Base-by-base conservation (phyloP, 1,140 invertebrate species). In the Prorops nasuta region DNA sequence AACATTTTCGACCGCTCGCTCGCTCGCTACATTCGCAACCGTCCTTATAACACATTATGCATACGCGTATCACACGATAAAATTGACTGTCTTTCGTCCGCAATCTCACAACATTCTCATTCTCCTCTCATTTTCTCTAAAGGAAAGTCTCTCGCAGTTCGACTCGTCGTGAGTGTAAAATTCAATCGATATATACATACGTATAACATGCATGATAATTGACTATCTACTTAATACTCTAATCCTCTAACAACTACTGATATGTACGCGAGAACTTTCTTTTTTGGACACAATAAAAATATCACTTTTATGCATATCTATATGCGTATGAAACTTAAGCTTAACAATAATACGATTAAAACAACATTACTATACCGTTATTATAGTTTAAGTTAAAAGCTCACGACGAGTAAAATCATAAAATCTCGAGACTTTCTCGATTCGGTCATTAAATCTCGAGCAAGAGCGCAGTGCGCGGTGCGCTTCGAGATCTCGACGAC, bases 191-290 rank as follows among this genome's bases (percentile, higher is more conserved):
- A n/a, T n/a, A n/a, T n/a, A n/a, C n/a, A n/a, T n/a, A n/a, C n/a
- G n/a, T n/a, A n/a, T n/a, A n/a, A n/a, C n/a, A n/a, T n/a, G n/a
- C n/a, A 4, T 44, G 56, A 57, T 62, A 62, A 62, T 62, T 62
- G 58, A 62, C 59, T 35, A 24, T 56, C 49, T 56, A 60, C 36
- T 28, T 54, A 56, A 60, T 49, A 60, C 37, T 37, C 54, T 62
- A 62, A 56, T 47, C 17, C 20, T 54, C 42, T 61, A 57, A 44
- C 44, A 28, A 38, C 50, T 62, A 62, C 28, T 60, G 59, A 62
- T 62, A 62, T 62, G 59, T 62, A 49, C 57, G 45, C 37, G 43
- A 47, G 41, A 42, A n/a, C n/a, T n/a, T n/a, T 18, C 14, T 14
- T 52, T 49, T 49, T 47, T 24, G 28, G 24, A 44, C 49, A 50